A percentile compares a stretch with the other conserved stretches of the same genome.
Conservation (phyloP, 2,888 invertebrate genomes). For the Hypolimnas misippus region DNA sequence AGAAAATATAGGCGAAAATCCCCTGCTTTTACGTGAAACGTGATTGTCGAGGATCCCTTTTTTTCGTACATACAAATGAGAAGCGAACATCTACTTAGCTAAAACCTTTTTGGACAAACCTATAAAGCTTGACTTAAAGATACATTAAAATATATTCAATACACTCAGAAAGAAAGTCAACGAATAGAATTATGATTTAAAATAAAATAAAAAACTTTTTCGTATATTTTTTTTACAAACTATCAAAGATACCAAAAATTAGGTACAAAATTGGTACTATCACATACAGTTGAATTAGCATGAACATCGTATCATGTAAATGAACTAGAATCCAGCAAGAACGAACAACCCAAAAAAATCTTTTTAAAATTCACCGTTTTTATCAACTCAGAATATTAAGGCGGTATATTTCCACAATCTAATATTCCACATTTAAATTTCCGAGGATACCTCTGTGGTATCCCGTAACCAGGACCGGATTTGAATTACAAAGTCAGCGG, state of each 20-base stretch:
- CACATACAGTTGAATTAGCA: slow-evolving; percentile 29
- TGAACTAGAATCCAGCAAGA: slow-evolving; percentile 15
- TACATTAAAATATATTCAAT: neutral
- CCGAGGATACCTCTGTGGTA: slow-evolving; percentile 51
- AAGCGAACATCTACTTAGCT: slow-evolving; percentile 6
- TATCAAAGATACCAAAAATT: neutral
- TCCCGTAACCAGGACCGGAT: slow-evolving; percentile 54
- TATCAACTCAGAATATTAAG: slow-evolving; percentile 42
- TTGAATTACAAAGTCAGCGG: slow-evolving; percentile 78
- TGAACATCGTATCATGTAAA: slow-evolving; percentile 33
- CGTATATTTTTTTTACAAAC: neutral
- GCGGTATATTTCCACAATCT: slow-evolving; percentile 64
- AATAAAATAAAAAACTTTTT: neutral
- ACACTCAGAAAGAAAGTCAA: too few species aligned
- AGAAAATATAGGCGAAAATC: slow-evolving; percentile 7
- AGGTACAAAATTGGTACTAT: neutral
- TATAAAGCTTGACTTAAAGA: neutral
- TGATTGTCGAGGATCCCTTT: slow-evolving; percentile 12
- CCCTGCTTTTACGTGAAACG: slow-evolving; percentile 12
- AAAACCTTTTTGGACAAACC: slow-evolving; percentile 9
- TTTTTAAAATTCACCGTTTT: slow-evolving; percentile 24
- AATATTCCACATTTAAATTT: slow-evolving; percentile 77
- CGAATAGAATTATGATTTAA: too few species aligned
- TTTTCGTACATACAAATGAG: slow-evolving; percentile 15
- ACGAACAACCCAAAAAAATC: slow-evolving; percentile 27